Evolutionary conservation across 2,113 vertebrate genomes (phyloP).

Genomic region (Hypomesus transpacificus): DNA sequence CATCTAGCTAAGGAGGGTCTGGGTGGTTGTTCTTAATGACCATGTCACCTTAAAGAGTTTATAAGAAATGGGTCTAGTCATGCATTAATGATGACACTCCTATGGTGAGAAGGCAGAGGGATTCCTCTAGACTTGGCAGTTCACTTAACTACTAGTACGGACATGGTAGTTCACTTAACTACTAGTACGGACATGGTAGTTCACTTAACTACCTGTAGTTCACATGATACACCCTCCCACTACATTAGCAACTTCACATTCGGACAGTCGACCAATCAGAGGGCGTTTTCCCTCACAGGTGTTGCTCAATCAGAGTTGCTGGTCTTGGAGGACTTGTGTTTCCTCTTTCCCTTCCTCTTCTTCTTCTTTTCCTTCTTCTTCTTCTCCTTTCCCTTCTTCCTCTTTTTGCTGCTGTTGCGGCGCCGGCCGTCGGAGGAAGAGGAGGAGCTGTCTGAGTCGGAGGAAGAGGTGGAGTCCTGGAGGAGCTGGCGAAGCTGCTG

Average conservation of each 20-base stretch:
- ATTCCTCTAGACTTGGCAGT: conserved; percentile 6
- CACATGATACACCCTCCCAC: background rate
- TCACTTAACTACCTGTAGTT: conserved; percentile 1
- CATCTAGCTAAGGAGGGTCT: background rate
- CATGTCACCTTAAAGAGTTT: background rate
- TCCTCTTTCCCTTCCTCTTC: conserved; percentile 75
- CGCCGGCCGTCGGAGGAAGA: conserved; percentile 66
- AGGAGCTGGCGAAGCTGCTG: conserved; percentile 89
- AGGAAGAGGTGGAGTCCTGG: conserved; percentile 86
- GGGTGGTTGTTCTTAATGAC: background rate
- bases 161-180: conserved; percentile 10
- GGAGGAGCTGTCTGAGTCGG: conserved; percentile 68
- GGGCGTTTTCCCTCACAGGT: background rate
- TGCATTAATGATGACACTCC: conserved; percentile 48
- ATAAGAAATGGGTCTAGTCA: conserved; percentile 33
- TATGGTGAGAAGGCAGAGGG: conserved; percentile 23
- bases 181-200: background rate
- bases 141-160: conserved; percentile 4
- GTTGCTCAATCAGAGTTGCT: conserved; percentile 72
- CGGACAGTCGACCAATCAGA: background rate
- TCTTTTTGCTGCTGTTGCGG: conserved; percentile 59
- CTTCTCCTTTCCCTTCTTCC: conserved; percentile 64
- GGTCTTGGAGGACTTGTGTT: conserved; percentile 76
- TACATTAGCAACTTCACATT: background rate
- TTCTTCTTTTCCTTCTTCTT: conserved; percentile 72